A percentile compares a stretch with the other conserved stretches of the same genome.
These are phyloP conservation scores for Nephrotoma guestfalica DNA, from an alignment of 2,888 invertebrate species.

Conservation along the genomic window DNA sequence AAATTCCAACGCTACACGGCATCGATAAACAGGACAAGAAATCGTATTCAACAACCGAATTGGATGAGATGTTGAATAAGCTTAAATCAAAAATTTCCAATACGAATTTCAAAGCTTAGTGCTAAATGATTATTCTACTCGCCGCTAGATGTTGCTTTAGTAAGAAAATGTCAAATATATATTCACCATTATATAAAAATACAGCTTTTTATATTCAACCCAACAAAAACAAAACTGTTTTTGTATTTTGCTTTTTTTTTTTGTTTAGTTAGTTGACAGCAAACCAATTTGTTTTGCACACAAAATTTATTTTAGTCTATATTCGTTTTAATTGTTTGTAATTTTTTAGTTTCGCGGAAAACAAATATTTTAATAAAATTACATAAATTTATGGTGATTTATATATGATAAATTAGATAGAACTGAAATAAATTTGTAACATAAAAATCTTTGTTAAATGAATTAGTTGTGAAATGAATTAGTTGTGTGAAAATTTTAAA, in stretches of 20 bases:
- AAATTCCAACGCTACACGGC: background rate
- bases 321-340: background rate
- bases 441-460: background rate
- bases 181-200: background rate
- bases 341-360: background rate
- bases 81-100: background rate
- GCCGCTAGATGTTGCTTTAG: background rate
- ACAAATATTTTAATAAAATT: background rate
- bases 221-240: background rate
- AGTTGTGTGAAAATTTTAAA: background rate
- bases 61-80: background rate
- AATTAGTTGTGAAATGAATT: background rate
- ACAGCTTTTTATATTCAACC: background rate
- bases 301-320: background rate
- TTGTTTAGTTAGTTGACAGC: background rate
- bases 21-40: background rate
- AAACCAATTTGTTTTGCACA: background rate
- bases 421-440: background rate
- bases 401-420: background rate
- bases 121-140: background rate
- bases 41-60: background rate
- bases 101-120: background rate
- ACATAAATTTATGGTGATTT: background rate
- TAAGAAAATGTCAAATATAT: background rate
- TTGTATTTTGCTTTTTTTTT: background rate